Base-by-base conservation (phyloP, 2,888 invertebrate genomes). In the Pedicia rivosa region DNA sequence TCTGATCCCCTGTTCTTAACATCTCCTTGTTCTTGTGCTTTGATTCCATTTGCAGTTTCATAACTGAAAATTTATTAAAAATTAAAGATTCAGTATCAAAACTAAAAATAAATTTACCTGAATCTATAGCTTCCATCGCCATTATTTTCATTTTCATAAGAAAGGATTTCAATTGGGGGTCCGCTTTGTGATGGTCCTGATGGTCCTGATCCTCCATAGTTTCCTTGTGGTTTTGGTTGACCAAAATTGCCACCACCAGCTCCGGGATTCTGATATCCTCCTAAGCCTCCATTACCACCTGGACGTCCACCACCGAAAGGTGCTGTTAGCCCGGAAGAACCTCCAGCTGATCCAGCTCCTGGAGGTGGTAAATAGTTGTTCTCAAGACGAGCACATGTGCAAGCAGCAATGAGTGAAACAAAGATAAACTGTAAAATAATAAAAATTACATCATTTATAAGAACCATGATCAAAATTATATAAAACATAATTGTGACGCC, bases 1-100 rank as follows among this genome's bases (percentile, higher is more conserved):
- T 66, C 64, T 3, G 68, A 64, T n/a, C 65, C 62, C 30, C 70
- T 70, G 32, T 70, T 70, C 54, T 70, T 72, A 39, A 73, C 50
- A 45, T 67, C 68, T 19, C 74, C 74, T 46, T 66, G 62, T 54
- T 74, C 74, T 49, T 72, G 59, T 2, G 68, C 72, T 44, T 65
- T 64, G 45, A 74, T 74, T 10, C 74, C 74, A 47, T 74, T 74
- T 9, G 66, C 70, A 12, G 72, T 70, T 55, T 72, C 70, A 47
- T 71, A 74, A 47, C 72, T 72, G 8, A 20, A 20, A 20, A 6
- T n/a, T n/a, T n/a, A n/a, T n/a, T 46, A 31, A 48, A 42, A 29
- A 33, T 17, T 26, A 34, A 27, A 24, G 12, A 33, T 19, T 29
- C 28, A 8, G 29, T 37, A 29, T 39, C 42, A 46, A 50, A 63